A percentile compares a stretch with the other conserved stretches of the same genome.
Conservation (phyloP, 1,140 invertebrate species). For the Globodera ellingtonae region DNA sequence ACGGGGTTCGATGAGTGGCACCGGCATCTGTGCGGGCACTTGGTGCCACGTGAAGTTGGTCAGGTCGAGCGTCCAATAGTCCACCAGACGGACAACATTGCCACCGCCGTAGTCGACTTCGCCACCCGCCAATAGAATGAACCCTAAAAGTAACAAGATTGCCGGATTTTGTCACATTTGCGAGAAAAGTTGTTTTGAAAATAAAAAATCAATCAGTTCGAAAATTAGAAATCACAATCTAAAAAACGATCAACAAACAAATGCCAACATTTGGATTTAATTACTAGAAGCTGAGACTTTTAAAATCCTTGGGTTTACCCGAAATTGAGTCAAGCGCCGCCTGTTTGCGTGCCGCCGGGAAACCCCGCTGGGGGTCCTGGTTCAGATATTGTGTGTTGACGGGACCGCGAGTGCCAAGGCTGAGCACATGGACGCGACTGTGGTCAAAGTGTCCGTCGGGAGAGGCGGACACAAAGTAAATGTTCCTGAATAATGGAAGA, state of each 20-base stretch:
- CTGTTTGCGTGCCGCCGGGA: constrained; percentile 59
- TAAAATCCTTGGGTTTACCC: constrained; percentile 22
- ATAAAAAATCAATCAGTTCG: no score
- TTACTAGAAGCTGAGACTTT: no score
- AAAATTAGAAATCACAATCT: no score
- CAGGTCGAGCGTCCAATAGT: constrained; percentile 63
- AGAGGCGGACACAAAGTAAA: constrained; percentile 60
- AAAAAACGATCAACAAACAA: no score
- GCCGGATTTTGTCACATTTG: no score
- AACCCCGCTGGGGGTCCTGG: constrained; percentile 55
- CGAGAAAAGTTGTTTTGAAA: no score
- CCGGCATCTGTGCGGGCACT: constrained; percentile 59
- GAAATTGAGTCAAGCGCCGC: constrained; percentile 59
- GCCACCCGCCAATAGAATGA: constrained; percentile 61
- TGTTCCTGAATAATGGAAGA: constrained; percentile 37
- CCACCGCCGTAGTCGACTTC: constrained; percentile 62
- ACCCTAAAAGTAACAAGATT: constrained; percentile 33
- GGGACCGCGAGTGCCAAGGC: constrained; percentile 50
- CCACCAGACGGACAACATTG: constrained; percentile 53
- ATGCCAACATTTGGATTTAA: constrained; percentile 16
- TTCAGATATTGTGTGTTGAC: constrained; percentile 60
- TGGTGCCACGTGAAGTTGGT: constrained; percentile 62
- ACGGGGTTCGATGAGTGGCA: constrained; percentile 62
- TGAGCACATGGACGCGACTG: constrained; percentile 58
- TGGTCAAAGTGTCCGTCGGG: constrained; percentile 64